Evolutionary conservation across 2,888 invertebrate species (phyloP).

Genomic region (Saturnia pavonia): DNA sequence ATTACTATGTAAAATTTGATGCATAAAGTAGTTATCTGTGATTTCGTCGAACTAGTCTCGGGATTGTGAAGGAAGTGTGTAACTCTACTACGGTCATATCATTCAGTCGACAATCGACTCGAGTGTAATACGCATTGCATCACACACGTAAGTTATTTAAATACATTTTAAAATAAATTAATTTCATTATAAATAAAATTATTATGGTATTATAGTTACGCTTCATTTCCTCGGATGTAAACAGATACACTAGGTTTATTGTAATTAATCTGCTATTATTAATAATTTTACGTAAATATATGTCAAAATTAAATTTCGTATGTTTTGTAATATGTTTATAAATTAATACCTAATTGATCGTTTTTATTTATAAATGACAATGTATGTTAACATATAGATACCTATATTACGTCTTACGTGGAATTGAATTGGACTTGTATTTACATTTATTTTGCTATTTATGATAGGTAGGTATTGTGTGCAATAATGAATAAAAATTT

Average conservation of each 20-base stretch:
- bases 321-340: no score
- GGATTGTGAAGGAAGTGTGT: neutral
- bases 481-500: no score
- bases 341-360: no score
- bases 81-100: neutral
- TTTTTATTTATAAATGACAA: no score
- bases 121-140: constrained; percentile 3
- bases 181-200: neutral
- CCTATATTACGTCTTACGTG: no score
- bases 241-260: neutral
- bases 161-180: neutral
- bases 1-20: neutral
- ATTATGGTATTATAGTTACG: neutral
- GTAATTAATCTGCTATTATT: neutral
- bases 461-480: no score
- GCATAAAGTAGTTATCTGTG: neutral
- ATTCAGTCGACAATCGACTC: neutral
- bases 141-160: constrained; percentile 1
- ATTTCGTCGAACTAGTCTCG: neutral
- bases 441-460: no score
- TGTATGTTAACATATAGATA: no score
- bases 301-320: no score
- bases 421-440: no score
- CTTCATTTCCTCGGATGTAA: neutral
- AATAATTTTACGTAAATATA: neutral